phyloP scores from a whole-genome alignment of 2,113 vertebrate genomes.

The Alaudala cheleensis region DNA sequence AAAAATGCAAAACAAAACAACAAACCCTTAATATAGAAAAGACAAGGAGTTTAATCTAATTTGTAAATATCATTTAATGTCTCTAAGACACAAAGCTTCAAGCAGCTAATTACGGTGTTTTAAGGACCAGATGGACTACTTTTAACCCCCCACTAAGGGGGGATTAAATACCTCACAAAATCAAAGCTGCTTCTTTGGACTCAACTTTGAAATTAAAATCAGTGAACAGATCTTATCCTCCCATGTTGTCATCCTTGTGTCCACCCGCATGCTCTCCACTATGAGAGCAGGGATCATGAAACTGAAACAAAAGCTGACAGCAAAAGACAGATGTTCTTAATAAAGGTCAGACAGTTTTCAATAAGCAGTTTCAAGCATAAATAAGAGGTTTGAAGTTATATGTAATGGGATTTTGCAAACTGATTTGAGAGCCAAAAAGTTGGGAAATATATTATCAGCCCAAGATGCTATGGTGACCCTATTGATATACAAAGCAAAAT shows the following conservation, averaged over 20 bases:
- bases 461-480: neutral
- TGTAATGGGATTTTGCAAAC: neutral
- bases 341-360: neutral
- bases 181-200: neutral
- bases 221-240: neutral
- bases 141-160: neutral
- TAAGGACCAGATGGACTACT: neutral
- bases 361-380: neutral
- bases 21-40: neutral
- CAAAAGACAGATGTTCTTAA: neutral
- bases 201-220: neutral
- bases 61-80: neutral
- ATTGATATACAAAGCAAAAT: neutral
- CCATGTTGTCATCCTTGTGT: neutral
- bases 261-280: accelerated
- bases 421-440: neutral
- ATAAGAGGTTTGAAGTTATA: neutral
- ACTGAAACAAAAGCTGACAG: neutral
- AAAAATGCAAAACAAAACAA: neutral
- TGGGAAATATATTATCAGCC: neutral
- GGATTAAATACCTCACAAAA: neutral
- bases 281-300: neutral
- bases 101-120: neutral
- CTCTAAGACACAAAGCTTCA: neutral
- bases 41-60: neutral